These are phyloP conservation scores for Drosophila ustulata DNA, from an alignment of 2,888 invertebrate genomes.

Conservation along the genomic window DNA sequence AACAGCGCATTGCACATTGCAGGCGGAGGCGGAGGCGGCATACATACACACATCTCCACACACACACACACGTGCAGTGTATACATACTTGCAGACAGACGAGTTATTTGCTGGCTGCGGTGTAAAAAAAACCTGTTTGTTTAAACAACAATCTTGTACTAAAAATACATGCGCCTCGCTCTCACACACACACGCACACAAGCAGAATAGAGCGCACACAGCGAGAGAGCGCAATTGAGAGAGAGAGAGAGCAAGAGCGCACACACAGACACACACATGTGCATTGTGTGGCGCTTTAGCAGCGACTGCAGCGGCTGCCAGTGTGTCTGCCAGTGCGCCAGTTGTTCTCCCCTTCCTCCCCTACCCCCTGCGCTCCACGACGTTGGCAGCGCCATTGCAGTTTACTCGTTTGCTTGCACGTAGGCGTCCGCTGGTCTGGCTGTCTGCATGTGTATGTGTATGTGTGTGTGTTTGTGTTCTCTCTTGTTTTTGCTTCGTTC, in stretches of 20 bases:
- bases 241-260: slow-evolving; percentile 24
- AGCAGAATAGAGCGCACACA: slow-evolving; percentile 8
- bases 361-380: slow-evolving; percentile 15
- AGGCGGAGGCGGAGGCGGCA: slow-evolving; percentile 63
- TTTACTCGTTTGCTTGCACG: slow-evolving; percentile 53
- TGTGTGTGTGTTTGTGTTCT: slow-evolving; percentile 35
- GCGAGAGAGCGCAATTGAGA: slow-evolving; percentile 11
- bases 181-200: slow-evolving; percentile 26
- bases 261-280: slow-evolving; percentile 29
- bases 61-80: not conserved
- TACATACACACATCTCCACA: slow-evolving; percentile 5
- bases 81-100: slow-evolving; percentile 52
- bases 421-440: slow-evolving; percentile 38
- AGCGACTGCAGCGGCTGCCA: slow-evolving; percentile 65
- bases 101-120: slow-evolving; percentile 77
- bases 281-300: slow-evolving; percentile 66
- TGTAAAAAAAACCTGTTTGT: slow-evolving; percentile 80
- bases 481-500: slow-evolving; percentile 67
- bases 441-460: slow-evolving; percentile 20
- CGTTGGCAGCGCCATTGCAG: slow-evolving; percentile 61
- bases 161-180: slow-evolving; percentile 75
- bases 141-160: slow-evolving; percentile 81
- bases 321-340: slow-evolving; percentile 80
- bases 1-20: slow-evolving; percentile 63
- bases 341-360: slow-evolving; percentile 41